Evolutionary conservation across 2,797 vertebrate genomes (phyloP).

Genomic region (Rallus crepitans): DNA sequence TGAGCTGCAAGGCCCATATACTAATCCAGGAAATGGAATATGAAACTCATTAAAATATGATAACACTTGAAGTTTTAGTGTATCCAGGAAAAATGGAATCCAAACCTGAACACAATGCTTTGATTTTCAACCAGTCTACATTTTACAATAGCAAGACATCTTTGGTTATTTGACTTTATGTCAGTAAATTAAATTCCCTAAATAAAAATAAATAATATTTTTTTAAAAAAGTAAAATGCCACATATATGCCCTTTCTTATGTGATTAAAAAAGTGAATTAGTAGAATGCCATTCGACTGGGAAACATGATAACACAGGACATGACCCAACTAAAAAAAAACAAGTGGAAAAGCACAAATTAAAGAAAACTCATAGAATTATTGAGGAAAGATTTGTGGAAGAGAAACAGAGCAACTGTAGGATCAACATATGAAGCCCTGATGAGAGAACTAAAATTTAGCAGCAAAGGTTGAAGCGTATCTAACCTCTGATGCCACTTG

Average conservation of each 20-base stretch:
- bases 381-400: neutral
- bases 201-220: neutral
- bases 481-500: neutral
- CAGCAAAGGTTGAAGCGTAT: neutral
- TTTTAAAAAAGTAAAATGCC: neutral
- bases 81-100: neutral
- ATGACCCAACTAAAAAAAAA: neutral
- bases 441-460: neutral
- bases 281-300: neutral
- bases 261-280: neutral
- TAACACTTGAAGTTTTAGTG: neutral
- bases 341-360: neutral
- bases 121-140: fast-evolving
- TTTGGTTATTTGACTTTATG: neutral
- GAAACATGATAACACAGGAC: neutral
- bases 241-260: neutral
- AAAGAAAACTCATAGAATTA: neutral
- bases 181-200: neutral
- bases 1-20: neutral
- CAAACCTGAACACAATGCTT: neutral
- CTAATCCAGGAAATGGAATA: neutral
- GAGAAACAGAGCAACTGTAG: neutral
- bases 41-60: neutral
- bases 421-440: neutral
- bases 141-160: neutral